Evolutionary conservation across 2,888 invertebrate genomes (phyloP), one percentile per base, ranked within the genome.

Genomic region (Mesorhabditis sp.): DNA sequence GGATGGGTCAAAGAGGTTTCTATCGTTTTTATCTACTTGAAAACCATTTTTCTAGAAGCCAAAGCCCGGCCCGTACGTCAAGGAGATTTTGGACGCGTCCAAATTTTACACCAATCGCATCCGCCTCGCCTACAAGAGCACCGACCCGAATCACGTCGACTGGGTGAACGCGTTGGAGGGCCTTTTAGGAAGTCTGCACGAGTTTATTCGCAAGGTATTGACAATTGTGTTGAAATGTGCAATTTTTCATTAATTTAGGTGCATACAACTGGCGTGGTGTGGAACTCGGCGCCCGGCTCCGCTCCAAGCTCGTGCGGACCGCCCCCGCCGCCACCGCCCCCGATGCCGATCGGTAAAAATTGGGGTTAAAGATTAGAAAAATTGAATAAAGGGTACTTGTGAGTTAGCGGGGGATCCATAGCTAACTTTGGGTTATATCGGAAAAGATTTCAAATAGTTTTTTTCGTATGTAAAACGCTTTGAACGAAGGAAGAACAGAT

Each of bases 21-120:
- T 28, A 28, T 28, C 28, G 28, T 28, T 28, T 28, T 28, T 28
- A 28, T 28, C 28, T 28, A 28, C 28, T 28, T 28, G 28, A 28
- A 28, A 28, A 28, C 28, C 28, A 28, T 28, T 1, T 1, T 84
- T 87, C 45, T 85, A 91, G 89, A 88, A 91, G 42, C 94, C 95
- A 4, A 92, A 95, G 0, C 98, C 98, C 0, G 92, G 92, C 2
- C 97, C 97, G 0, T 94, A 92, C 86, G 92, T 98, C 28, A 97
- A 97, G 88, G 98, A 99, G 88, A 95, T 96, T 94, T 92, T 92
- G 82, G 97, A 99, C 87, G 94, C 97, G 7, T 94, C 95, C 3
- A 93, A 94, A 88, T 98, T 97, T 88, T 99, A 95, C 88, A 92
- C 94, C 70, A 98, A 99, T 89, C 91, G 97, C 75, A 96, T 99